A percentile compares a stretch with the other conserved stretches of the same genome.
Conservation (phyloP, 2,797 vertebrate species). For the Siniperca obscura region DNA sequence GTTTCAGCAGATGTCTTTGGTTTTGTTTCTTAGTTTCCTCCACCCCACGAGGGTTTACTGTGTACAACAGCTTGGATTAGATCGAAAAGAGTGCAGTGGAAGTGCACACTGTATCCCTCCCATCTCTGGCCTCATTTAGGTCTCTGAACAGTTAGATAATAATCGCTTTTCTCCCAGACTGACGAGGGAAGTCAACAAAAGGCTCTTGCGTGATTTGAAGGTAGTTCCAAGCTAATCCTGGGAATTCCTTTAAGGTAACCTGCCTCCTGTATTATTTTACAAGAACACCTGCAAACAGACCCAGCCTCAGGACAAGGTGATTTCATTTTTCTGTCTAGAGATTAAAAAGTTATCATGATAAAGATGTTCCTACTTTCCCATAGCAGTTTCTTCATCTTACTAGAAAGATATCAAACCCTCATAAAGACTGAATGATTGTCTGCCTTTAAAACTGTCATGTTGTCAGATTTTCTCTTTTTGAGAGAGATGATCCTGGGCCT, state of each 20-base stretch:
- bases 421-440: slow-evolving; percentile 5
- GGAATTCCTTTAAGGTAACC: slow-evolving; percentile 59
- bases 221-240: slow-evolving; percentile 56
- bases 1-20: slow-evolving; percentile 72
- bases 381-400: slow-evolving; percentile 5
- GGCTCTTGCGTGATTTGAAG: slow-evolving; percentile 53
- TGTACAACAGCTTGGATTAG: slow-evolving; percentile 53
- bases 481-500: not conserved
- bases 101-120: slow-evolving; percentile 28
- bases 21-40: slow-evolving; percentile 56
- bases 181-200: slow-evolving; percentile 56
- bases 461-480: not conserved
- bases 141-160: slow-evolving; percentile 57
- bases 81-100: slow-evolving; percentile 49
- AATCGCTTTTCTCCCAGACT: slow-evolving; percentile 54
- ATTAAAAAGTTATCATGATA: slow-evolving; percentile 48
- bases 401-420: slow-evolving; percentile 4
- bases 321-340: slow-evolving; percentile 59
- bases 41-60: slow-evolving; percentile 56
- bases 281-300: slow-evolving; percentile 56
- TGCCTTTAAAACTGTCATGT: slow-evolving; percentile 12
- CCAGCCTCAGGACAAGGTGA: slow-evolving; percentile 47
- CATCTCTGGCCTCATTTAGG: slow-evolving; percentile 63
- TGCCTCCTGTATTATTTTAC: slow-evolving; percentile 54
- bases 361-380: slow-evolving; percentile 28